phyloP scores from a whole-genome alignment of 2,888 invertebrate genomes.

The Pyrgus malvae region DNA sequence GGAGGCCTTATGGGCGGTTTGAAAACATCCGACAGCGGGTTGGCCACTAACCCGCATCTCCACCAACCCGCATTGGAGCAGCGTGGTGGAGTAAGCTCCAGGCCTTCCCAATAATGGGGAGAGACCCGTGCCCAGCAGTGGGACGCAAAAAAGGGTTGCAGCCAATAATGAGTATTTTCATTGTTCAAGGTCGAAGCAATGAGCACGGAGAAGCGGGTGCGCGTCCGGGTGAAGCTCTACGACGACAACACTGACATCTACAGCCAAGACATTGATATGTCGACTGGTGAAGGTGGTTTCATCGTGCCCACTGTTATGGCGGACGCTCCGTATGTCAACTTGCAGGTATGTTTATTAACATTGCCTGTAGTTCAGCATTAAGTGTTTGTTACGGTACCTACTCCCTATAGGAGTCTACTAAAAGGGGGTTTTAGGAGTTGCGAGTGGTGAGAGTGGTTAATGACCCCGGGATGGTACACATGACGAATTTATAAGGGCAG shows the following conservation, averaged over 20 bases:
- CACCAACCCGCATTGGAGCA: no score
- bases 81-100: no score
- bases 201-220: conserved; percentile 85
- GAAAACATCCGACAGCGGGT: no score
- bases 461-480: no score
- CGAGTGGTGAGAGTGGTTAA: no score
- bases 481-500: no score
- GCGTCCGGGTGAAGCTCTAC: conserved; percentile 85
- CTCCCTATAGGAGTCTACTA: background rate
- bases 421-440: background rate
- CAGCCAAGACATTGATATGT: conserved; percentile 86
- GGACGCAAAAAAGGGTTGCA: no score
- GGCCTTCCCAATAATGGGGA: no score
- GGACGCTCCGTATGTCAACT: conserved; percentile 84
- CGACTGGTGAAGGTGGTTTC: conserved; percentile 85
- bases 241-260: conserved; percentile 86
- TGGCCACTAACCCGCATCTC: no score
- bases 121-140: no score
- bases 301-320: conserved; percentile 86
- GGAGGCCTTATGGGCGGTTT: no score
- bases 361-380: background rate
- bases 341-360: conserved; percentile 83
- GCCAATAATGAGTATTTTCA: no score
- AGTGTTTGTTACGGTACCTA: background rate
- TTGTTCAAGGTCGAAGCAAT: conserved; percentile 87